Evolutionary conservation across 2,797 vertebrate species (phyloP).

Genomic region (Setipinna tenuifilis): DNA sequence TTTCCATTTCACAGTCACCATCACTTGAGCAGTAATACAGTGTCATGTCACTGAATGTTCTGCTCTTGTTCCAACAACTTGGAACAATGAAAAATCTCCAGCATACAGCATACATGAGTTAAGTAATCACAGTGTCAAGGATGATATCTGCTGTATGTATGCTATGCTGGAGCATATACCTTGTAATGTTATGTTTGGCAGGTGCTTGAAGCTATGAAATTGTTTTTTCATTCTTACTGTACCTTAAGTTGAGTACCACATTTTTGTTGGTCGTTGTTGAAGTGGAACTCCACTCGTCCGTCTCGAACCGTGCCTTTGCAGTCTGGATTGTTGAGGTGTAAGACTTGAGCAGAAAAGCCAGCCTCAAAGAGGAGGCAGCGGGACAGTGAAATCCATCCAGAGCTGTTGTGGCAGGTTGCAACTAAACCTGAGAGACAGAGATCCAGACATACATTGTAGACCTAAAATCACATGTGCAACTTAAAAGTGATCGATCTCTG

Average conservation of each 20-base stretch:
- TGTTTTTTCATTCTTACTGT: too few species aligned
- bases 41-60: too few species aligned
- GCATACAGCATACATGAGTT: too few species aligned
- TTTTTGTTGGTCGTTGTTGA: constrained; percentile 8
- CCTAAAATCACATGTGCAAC: background rate
- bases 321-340: background rate
- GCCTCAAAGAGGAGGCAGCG: constrained; percentile 15
- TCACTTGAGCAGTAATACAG: background rate
- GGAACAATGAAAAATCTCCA: too few species aligned
- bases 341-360: background rate
- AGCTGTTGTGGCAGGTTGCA: background rate
- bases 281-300: background rate
- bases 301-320: background rate
- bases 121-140: too few species aligned
- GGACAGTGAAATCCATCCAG: background rate
- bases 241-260: background rate
- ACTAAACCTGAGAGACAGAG: background rate
- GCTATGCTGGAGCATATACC: too few species aligned
- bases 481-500: background rate
- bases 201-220: too few species aligned
- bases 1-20: background rate
- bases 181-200: too few species aligned
- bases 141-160: too few species aligned
- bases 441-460: background rate
- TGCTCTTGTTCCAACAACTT: too few species aligned